phyloP scores from a whole-genome alignment of 1,140 invertebrate genomes.

The Trigoniulus corallinus region DNA sequence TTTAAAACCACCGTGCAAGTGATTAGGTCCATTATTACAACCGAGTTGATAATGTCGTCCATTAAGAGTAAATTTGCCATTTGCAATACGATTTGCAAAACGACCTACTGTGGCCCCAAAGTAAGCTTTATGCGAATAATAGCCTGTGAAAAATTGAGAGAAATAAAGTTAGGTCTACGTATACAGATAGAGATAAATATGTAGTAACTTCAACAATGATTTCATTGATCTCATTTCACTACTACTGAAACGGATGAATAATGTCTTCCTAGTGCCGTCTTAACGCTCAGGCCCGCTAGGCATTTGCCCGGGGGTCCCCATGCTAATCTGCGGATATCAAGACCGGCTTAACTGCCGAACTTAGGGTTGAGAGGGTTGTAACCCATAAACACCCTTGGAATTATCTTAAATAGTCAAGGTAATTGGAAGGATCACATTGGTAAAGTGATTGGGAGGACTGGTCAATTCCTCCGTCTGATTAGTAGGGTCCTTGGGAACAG shows the following conservation, averaged over 20 bases:
- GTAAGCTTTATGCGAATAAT: conserved; percentile 32
- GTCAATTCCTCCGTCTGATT: too few species aligned
- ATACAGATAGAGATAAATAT: neutral
- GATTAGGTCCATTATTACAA: conserved; percentile 51
- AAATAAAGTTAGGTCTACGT: neutral
- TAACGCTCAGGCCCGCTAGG: neutral
- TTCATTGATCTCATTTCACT: neutral
- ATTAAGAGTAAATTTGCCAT: conserved; percentile 48
- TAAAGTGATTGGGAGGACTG: too few species aligned
- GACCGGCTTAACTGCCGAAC: neutral
- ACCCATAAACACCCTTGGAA: too few species aligned
- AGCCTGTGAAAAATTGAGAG: conserved; percentile 17
- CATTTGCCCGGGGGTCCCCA: too few species aligned
- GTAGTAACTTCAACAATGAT: neutral
- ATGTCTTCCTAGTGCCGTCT: neutral
- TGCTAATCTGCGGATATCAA: too few species aligned
- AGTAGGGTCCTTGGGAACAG: too few species aligned
- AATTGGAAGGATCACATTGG: too few species aligned
- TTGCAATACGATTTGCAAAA: conserved; percentile 66
- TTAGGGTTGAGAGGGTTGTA: too few species aligned
- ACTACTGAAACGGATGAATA: neutral
- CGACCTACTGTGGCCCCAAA: conserved; percentile 77
- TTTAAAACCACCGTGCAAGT: conserved; percentile 67
- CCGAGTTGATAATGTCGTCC: conserved; percentile 47
- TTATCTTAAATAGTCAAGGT: too few species aligned